Evolutionary conservation across 2,888 invertebrate genomes (phyloP).

Genomic region (Rhogogaster chlorosoma): DNA sequence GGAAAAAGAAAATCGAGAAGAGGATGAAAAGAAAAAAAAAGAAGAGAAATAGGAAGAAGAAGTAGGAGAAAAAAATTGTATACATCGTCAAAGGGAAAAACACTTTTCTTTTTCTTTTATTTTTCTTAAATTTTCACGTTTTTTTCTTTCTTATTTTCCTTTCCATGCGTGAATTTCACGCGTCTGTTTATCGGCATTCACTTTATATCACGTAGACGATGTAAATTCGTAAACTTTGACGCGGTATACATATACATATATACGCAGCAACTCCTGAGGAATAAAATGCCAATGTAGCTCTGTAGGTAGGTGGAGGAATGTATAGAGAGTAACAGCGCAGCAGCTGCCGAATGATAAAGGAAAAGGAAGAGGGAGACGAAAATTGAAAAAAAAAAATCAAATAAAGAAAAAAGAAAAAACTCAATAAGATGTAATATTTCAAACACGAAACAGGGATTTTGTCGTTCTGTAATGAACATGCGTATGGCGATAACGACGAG

Average conservation of each 20-base stretch:
- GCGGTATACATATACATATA: neutral
- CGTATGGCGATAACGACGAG: no score
- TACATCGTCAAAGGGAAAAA: neutral
- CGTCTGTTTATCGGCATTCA: neutral
- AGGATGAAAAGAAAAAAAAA: neutral
- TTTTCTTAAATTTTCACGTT: neutral
- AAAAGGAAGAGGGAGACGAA: no score
- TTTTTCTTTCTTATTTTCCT: neutral
- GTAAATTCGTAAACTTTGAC: neutral
- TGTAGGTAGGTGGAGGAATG: no score
- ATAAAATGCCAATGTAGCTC: no score
- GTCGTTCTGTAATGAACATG: no score
- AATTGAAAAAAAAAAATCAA: no score
- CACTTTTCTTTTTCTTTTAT: neutral
- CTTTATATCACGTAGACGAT: neutral
- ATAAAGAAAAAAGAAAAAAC: no score
- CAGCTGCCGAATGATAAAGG: no score
- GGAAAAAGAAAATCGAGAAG: neutral
- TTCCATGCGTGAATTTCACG: neutral
- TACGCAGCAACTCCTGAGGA: no score
- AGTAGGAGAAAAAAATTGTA: neutral
- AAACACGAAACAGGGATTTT: no score
- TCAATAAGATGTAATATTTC: no score
- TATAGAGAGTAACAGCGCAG: no score
- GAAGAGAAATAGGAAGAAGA: rapidly evolving